Base-by-base conservation (phyloP, 2,888 invertebrate genomes). In the Nesidiocoris tenuis region DNA sequence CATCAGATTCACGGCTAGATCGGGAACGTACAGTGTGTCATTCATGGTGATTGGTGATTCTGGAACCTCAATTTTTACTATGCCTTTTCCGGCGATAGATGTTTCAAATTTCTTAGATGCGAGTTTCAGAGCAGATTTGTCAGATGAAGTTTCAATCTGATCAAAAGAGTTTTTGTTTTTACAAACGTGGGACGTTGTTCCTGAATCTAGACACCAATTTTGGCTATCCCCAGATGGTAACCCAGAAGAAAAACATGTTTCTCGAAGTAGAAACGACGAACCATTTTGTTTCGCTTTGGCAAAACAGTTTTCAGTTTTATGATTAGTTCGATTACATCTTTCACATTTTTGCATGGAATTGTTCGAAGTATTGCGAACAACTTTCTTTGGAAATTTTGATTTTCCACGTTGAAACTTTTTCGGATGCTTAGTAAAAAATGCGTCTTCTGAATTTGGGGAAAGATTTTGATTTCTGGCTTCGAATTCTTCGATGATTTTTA, bases 381-480 rank as follows among this genome's bases (percentile, higher is more conserved):
- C n/a, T n/a, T n/a, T n/a, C n/a, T n/a, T n/a, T n/a, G n/a, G n/a
- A n/a, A n/a, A n/a, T n/a, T n/a, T n/a, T n/a, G n/a, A n/a, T n/a
- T n/a, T n/a, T n/a, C n/a, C n/a, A n/a, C n/a, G n/a, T n/a, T n/a
- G n/a, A n/a, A n/a, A n/a, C n/a, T n/a, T n/a, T n/a, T n/a, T n/a
- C n/a, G n/a, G n/a, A n/a, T n/a, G n/a, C n/a, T 68, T 75, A 9
- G 56, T 18, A 17, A 21, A 65, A 74, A 65, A 65, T 17, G 57
- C 65, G 17, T 67, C 75, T 68, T 75, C 75, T 18, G 61, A 61
- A 21, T 75, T 68, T 17, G 23, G n/a, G n/a, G n/a, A n/a, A n/a
- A n/a, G n/a, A 19, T 1, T 1, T n/a, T 1, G 22, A 17, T 24
- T n/a, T n/a, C n/a, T n/a, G n/a, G n/a, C n/a, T n/a, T n/a, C n/a